phyloP scores from a whole-genome alignment of 2,113 vertebrate genomes.

The Sturnus vulgaris region DNA sequence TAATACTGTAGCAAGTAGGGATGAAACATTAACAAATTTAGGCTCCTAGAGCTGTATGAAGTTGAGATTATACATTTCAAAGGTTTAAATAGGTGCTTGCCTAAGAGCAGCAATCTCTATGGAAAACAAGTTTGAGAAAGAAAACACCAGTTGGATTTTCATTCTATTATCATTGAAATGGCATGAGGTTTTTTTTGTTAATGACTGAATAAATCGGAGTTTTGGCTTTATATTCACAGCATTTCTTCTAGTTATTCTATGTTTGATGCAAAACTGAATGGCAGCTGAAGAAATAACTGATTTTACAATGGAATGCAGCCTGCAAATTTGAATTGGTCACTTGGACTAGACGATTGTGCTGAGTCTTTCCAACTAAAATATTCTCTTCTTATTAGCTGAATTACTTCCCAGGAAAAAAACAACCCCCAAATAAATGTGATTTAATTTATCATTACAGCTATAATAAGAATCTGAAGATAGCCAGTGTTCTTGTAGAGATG shows the following conservation, averaged over 20 bases:
- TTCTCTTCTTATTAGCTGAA: neutral
- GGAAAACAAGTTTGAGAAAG: constrained; percentile 64
- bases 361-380: neutral
- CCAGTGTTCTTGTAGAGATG: neutral
- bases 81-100: constrained; percentile 68
- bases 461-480: neutral
- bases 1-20: constrained; percentile 36
- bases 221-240: constrained; percentile 49
- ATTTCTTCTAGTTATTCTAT: constrained; percentile 51
- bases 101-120: constrained; percentile 51
- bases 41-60: constrained; percentile 26
- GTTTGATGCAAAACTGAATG: constrained; percentile 34
- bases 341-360: neutral
- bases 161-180: constrained; percentile 64
- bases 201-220: constrained; percentile 72
- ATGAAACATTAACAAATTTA: constrained; percentile 60
- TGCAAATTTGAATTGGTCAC: neutral
- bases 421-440: neutral
- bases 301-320: constrained; percentile 37
- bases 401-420: neutral
- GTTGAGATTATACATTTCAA: constrained; percentile 61
- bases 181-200: constrained; percentile 56
- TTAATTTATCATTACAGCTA: constrained; percentile 3
- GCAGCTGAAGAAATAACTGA: constrained; percentile 62
- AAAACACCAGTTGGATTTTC: constrained; percentile 69